These are phyloP conservation scores for Dendrocincla tyrannina DNA, from an alignment of 2,797 vertebrate species.

Conservation along the genomic window DNA sequence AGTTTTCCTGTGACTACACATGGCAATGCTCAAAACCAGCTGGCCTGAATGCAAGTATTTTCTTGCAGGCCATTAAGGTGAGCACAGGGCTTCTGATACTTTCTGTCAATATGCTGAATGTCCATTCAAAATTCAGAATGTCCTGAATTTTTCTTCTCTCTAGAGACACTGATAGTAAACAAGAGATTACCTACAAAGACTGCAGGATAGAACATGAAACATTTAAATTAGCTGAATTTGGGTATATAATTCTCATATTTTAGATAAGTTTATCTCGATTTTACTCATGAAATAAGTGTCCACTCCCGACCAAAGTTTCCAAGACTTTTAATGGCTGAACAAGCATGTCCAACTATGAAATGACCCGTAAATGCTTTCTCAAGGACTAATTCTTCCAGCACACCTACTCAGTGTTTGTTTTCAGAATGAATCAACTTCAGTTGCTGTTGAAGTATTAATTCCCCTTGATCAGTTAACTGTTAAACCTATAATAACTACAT, in stretches of 20 bases:
- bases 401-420: slow-evolving; percentile 29
- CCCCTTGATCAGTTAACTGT: slow-evolving; percentile 13
- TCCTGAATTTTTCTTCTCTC: neutral
- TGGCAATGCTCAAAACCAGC: neutral
- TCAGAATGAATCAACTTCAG: neutral
- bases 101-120: neutral
- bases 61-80: neutral
- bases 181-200: neutral
- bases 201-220: neutral
- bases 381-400: slow-evolving; percentile 49
- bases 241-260: neutral
- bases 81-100: neutral
- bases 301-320: neutral
- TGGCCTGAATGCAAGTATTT: neutral
- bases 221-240: neutral
- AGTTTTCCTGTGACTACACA: neutral
- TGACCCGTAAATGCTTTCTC: slow-evolving; percentile 34
- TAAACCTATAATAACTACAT: neutral
- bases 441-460: slow-evolving; percentile 35
- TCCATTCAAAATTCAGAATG: neutral
- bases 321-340: neutral
- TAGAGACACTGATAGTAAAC: neutral
- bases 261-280: neutral
- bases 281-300: neutral
- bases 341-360: neutral